Evolutionary conservation across 2,797 vertebrate genomes (phyloP).

Genomic region (Thamnophis elegans): DNA sequence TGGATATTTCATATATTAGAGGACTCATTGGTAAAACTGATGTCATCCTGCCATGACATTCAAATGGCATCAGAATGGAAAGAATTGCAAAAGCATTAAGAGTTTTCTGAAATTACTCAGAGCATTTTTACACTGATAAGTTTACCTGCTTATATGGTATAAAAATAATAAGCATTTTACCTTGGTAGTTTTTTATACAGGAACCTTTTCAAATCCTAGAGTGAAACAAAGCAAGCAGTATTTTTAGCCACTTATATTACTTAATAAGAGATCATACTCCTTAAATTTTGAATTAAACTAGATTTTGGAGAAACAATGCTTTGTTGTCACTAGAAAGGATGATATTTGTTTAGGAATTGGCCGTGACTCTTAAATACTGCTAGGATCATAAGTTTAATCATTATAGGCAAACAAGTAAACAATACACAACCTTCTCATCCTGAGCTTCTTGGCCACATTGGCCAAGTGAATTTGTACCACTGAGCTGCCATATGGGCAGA

Average conservation of each 20-base stretch:
- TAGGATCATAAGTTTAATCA: neutral
- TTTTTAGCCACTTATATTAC: neutral
- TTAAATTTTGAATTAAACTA: neutral
- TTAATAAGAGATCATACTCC: neutral
- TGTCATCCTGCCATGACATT: too few species aligned
- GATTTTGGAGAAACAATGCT: neutral
- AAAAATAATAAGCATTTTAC: slow-evolving; percentile 61
- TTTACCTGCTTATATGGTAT: neutral
- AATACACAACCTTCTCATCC: neutral
- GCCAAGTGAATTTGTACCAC: neutral
- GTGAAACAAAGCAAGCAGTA: slow-evolving; percentile 13
- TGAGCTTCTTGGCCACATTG: too few species aligned
- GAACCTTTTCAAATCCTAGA: slow-evolving; percentile 89
- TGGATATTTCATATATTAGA: neutral
- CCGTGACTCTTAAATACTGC: neutral
- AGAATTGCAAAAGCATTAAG: neutral
- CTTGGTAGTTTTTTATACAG: slow-evolving; percentile 93
- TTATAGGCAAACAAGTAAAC: neutral
- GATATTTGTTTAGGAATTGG: neutral
- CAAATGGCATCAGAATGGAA: neutral
- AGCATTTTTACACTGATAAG: neutral
- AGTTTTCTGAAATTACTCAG: neutral
- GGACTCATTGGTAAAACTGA: neutral
- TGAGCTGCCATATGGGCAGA: neutral
- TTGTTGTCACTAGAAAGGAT: neutral